phyloP scores from a whole-genome alignment of 2,113 vertebrate genomes.

The Pyxicephalus adspersus region DNA sequence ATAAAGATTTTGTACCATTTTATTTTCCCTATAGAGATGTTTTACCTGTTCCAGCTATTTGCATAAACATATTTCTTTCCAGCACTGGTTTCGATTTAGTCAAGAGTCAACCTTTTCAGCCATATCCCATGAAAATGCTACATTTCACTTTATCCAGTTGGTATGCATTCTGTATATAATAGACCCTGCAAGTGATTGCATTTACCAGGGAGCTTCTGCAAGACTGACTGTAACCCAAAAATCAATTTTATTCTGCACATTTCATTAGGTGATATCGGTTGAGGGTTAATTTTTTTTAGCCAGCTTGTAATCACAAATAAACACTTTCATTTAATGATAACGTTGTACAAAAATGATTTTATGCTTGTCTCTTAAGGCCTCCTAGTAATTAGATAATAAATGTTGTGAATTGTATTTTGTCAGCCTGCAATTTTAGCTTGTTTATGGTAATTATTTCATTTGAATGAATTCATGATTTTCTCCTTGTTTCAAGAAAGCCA shows the following conservation, averaged over 20 bases:
- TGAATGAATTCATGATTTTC: conserved; percentile 3
- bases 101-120: conserved; percentile 27
- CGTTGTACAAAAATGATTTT: conserved; percentile 8
- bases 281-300: conserved; percentile 27
- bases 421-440: conserved; percentile 16
- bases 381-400: conserved; percentile 40
- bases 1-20: neutral
- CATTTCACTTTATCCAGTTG: neutral
- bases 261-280: conserved; percentile 21
- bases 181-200: conserved; percentile 22
- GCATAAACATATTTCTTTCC: conserved; percentile 8
- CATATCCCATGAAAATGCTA: conserved; percentile 24
- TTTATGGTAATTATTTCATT: conserved; percentile 42
- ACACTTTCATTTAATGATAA: conserved; percentile 41
- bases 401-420: conserved; percentile 16
- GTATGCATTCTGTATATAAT: conserved; percentile 39
- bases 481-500: neutral
- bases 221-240: conserved; percentile 21
- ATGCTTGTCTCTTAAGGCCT: neutral
- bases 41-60: neutral
- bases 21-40: neutral
- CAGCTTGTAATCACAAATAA: conserved; percentile 11
- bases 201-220: conserved; percentile 1
- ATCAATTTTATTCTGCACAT: conserved; percentile 20
- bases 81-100: neutral